Evolutionary conservation across 1,140 invertebrate genomes (phyloP), one percentile per base, ranked within the genome.

Genomic region (Dendroctonus ponderosae): DNA sequence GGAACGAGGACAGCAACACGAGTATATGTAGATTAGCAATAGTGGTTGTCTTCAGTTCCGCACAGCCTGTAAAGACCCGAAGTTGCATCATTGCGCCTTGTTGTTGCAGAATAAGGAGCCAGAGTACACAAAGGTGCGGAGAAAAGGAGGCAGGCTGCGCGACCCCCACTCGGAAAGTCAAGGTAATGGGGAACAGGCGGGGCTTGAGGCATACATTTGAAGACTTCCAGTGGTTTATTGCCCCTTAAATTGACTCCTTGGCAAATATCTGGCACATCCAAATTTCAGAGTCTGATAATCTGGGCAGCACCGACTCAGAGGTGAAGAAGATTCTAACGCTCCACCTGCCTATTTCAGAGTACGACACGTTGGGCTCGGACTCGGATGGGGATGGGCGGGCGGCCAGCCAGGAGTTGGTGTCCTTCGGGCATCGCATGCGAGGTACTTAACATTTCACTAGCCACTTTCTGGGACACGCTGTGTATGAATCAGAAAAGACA

Each of bases 291-390:
- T 91, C 89, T 80, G 89, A 91, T 85, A 91, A 91, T 85, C 84
- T 90, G 83, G 89, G 89, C 78, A 91, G 89, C 78, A 91, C 89
- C 82, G 89, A 91, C 83, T 91, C 89, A 78, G 89, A 91, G 83
- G 89, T 91, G 82, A 91, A 90, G 87, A 90, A 91, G 86, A 91
- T 91, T 85, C 80, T 91, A 86, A 90, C 89, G 75, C 87, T 91
- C 80, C 89, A 91, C 85, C 88, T 91, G 84, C 89, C 89, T 82
- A 91, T 91, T 88, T 90, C 89, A 86, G 89, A 91, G 81, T 91
- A 91, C 82, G 89, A 91, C 79, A 89, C 89, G 65, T 84, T 89
- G 68, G 88, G 86, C 62, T 86, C 86, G 74, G 88, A 90, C 78
- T 89, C 88, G 51, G 88, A 89, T 78, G 88, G 86, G 74, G 87